Percentiles rank a stretch among this genome's conserved stretches.
phyloP scores from a whole-genome alignment of 2,113 vertebrate genomes.

The Ctenodactylus gundi region DNA sequence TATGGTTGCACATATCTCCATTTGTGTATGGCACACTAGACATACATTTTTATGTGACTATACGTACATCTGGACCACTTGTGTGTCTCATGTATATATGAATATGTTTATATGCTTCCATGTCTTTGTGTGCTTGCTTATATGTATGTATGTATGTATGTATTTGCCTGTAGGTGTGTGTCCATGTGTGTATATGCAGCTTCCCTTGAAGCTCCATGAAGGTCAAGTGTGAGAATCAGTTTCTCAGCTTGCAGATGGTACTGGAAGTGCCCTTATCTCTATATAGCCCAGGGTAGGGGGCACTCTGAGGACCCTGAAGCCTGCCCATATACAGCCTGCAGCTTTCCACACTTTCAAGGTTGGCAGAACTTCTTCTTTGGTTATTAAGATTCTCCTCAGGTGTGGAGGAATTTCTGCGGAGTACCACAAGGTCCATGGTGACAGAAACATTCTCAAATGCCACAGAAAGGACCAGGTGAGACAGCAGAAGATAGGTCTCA shows the following conservation, averaged over 20 bases:
- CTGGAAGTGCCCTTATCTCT: rapidly evolving
- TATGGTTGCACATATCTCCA: too few species aligned
- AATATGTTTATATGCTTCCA: too few species aligned
- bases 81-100: not conserved
- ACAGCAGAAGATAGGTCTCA: not conserved
- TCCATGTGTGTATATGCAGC: not conserved
- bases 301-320: not conserved
- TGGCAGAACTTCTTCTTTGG: rapidly evolving
- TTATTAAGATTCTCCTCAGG: not conserved
- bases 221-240: not conserved
- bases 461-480: not conserved
- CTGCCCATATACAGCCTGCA: too few species aligned
- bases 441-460: not conserved
- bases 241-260: not conserved
- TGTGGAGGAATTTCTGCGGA: too few species aligned
- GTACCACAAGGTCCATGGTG: not conserved
- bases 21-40: too few species aligned
- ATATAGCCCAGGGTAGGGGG: not conserved
- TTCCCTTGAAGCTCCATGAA: not conserved
- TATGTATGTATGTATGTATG: not conserved
- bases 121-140: not conserved
- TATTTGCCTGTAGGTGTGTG: not conserved
- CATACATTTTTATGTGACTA: too few species aligned
- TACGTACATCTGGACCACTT: too few species aligned
- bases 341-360: too few species aligned